Evolutionary conservation across 1,140 invertebrate genomes (phyloP).

Genomic region (Microplitis demolitor): DNA sequence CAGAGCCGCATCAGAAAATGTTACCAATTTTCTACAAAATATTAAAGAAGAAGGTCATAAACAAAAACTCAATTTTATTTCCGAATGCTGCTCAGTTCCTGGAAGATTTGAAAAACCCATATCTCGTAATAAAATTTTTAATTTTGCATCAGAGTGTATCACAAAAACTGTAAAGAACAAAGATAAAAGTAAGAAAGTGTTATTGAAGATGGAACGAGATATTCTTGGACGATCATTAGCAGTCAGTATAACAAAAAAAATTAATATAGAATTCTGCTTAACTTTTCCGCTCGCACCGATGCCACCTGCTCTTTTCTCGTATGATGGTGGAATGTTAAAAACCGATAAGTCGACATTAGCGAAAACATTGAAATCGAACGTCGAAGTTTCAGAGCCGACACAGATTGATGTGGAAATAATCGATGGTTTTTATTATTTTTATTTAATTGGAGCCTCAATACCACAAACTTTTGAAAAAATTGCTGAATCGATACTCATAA

Average conservation of each 20-base stretch:
- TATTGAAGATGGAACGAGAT: too few species aligned
- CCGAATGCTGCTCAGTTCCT: not conserved
- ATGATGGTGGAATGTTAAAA: slow-evolving; percentile 7
- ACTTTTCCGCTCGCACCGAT: too few species aligned
- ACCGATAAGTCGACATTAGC: not conserved
- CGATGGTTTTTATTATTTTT: slow-evolving; percentile 15
- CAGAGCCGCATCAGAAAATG: not conserved
- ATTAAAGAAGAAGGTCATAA: too few species aligned
- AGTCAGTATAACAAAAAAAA: too few species aligned
- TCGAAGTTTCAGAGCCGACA: not conserved
- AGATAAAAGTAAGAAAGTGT: too few species aligned
- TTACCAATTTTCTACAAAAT: too few species aligned
- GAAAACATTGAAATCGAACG: not conserved
- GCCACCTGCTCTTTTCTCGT: not conserved
- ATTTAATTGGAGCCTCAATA: slow-evolving; percentile 7
- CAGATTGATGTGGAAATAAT: slow-evolving; percentile 15
- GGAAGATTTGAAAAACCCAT: slow-evolving; percentile 1
- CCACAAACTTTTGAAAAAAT: slow-evolving; percentile 24
- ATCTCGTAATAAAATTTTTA: not conserved
- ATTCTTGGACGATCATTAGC: too few species aligned
- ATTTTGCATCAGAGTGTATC: too few species aligned
- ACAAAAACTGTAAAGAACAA: too few species aligned
- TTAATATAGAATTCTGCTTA: too few species aligned
- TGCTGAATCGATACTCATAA: slow-evolving; percentile 14
- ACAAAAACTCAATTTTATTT: too few species aligned